phyloP scores from a whole-genome alignment of 2,113 vertebrate genomes.

The Pterocles gutturalis region DNA sequence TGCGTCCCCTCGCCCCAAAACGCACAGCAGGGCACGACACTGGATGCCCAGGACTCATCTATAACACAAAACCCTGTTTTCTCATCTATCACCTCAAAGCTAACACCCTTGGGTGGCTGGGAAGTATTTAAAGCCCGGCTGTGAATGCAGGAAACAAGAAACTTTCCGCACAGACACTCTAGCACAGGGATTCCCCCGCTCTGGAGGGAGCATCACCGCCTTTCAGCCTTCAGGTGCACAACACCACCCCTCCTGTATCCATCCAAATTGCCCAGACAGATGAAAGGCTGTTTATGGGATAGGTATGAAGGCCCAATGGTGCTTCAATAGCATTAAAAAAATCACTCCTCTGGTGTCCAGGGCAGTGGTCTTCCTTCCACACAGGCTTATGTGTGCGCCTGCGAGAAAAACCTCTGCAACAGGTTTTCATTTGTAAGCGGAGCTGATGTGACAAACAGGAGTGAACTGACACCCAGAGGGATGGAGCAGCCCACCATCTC shows the following conservation, averaged over 20 bases:
- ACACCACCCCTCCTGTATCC: background rate
- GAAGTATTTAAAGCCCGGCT: background rate
- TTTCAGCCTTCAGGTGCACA: background rate
- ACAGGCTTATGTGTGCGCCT: background rate
- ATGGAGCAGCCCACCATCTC: background rate
- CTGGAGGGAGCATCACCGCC: background rate
- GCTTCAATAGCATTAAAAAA: background rate
- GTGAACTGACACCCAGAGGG: background rate
- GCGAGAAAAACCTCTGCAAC: background rate
- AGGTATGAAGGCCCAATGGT: background rate
- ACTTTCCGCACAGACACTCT: background rate
- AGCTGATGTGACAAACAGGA: background rate
- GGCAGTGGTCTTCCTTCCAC: background rate
- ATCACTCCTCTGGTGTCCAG: background rate
- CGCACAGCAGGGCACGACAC: background rate
- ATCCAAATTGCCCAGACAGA: background rate
- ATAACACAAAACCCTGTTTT: background rate
- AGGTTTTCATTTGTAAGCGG: background rate
- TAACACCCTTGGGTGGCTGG: rapidly evolving
- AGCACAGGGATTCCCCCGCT: background rate
- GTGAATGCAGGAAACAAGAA: background rate
- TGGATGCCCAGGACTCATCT: background rate
- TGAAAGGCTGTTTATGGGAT: background rate
- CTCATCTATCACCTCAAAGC: background rate
- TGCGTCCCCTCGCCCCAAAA: background rate